Evolutionary conservation across 1,140 invertebrate species (phyloP), one percentile per base, ranked within the genome.

Genomic region (Micrasema minimum): DNA sequence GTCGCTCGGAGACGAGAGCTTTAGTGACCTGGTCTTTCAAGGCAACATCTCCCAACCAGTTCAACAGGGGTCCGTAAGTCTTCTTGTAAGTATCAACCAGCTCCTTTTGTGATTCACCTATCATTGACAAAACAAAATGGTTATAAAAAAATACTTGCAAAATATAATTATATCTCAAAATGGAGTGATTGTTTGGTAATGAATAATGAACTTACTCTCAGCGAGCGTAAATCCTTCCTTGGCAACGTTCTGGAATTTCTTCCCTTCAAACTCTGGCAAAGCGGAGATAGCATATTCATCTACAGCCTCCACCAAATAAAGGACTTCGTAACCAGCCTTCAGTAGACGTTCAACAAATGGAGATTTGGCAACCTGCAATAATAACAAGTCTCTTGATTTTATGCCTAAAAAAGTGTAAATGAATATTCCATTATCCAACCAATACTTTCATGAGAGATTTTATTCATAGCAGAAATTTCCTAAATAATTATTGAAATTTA

Each of bases 211-310:
- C 81, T 80, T 67, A 82, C 81, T 80, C 72, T 92, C 95, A 69
- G 96, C 91, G 1, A 99, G 80, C 64, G 91, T 90, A 77, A 99
- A 90, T 1, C 97, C 97, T 85, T 99, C 98, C 82, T 99, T 99
- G 69, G 98, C 98, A 35, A 99, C 95, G 80, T 99, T 99, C 84
- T 99, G 97, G 92, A 99, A 98, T 82, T 99, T 99, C 85, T 99
- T 98, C 26, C 96, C 95, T 78, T 99, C 97, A 83, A 97, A 99
- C 83, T 99, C 97, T n/a, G 98, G 97, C 77, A 99, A 83, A 7
- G 96, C 91, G 46, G 97, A 96, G 66, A 99, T 94, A 74, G 94
- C 92, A 83, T 99, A 99, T 83, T 99, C 98, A 85, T 99, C 98
- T 38, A 99, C 96, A 61, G 98, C 95, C 83, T 99, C 98, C 1